These are phyloP conservation scores for Branchipolynoe longqiensis DNA, from an alignment of 2,888 invertebrate species.

Conservation along the genomic window DNA sequence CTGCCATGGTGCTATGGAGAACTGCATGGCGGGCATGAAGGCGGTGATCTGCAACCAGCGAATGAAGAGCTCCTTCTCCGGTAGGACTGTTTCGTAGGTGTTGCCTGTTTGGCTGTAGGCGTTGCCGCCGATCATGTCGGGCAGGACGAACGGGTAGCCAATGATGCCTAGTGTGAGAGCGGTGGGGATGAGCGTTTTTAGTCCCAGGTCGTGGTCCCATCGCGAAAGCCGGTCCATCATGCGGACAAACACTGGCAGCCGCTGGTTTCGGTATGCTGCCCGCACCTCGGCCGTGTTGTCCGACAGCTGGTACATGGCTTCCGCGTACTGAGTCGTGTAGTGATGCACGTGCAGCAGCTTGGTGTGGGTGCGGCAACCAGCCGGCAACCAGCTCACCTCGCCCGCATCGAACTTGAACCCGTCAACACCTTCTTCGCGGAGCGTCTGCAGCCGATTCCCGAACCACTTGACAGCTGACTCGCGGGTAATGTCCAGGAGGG, in stretches of 20 bases:
- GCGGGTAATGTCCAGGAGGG: constrained; percentile 92
- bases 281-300: constrained; percentile 88
- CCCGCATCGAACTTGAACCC: constrained; percentile 93
- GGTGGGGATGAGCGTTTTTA: constrained; percentile 91
- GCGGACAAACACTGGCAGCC: constrained; percentile 89
- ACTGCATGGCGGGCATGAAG: constrained; percentile 95
- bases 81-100: constrained; percentile 65
- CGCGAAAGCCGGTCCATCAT: constrained; percentile 92
- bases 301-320: constrained; percentile 65
- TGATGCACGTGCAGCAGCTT: constrained; percentile 68
- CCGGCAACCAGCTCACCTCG: constrained; percentile 71
- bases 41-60: constrained; percentile 93
- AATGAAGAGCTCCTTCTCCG: constrained; percentile 84
- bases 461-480: constrained; percentile 90
- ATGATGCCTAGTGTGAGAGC: constrained; percentile 86
- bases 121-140: constrained; percentile 95
- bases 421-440: constrained; percentile 88
- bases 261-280: constrained; percentile 90
- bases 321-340: constrained; percentile 71
- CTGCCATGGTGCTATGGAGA: constrained; percentile 93
- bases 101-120: constrained; percentile 68
- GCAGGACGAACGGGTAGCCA: constrained; percentile 94
- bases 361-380: constrained; percentile 66
- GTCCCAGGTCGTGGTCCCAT: constrained; percentile 90
- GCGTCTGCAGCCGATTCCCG: constrained; percentile 86